Percentiles rank a stretch among this genome's conserved stretches.
These are phyloP conservation scores for Morone chrysops DNA, from an alignment of 2,113 vertebrate genomes.

Conservation along the genomic window DNA sequence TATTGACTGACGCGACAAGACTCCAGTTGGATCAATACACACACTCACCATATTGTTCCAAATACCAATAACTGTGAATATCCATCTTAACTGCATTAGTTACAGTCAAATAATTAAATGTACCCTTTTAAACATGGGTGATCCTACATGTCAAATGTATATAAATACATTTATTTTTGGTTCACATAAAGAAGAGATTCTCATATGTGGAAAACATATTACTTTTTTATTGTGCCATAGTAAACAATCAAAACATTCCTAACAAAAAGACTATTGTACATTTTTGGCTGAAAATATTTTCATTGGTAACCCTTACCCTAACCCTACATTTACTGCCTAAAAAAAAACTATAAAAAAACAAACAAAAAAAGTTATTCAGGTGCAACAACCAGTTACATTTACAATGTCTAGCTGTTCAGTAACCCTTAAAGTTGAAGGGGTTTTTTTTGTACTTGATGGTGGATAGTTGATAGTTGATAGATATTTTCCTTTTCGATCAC, in stretches of 20 bases:
- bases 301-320: not conserved
- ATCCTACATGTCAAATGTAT: not conserved
- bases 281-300: not conserved
- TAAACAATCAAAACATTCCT: conserved; percentile 12
- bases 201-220: not conserved
- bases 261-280: not conserved
- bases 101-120: conserved; percentile 79
- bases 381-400: not conserved
- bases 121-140: conserved; percentile 47
- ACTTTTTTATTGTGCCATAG: not conserved
- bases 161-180: not conserved
- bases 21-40: conserved; percentile 74
- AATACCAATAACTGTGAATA: conserved; percentile 78
- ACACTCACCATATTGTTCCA: conserved; percentile 78
- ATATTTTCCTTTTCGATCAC: not conserved
- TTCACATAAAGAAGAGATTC: not conserved
- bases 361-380: not conserved
- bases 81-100: conserved; percentile 74
- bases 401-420: not conserved
- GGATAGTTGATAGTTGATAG: not conserved
- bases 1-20: conserved; percentile 78
- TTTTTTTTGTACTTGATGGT: conserved; percentile 2
- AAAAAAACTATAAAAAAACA: not conserved
- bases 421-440: not conserved
- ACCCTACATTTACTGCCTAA: not conserved